Evolutionary conservation across 2,113 vertebrate genomes (phyloP), one percentile per base, ranked within the genome.

Genomic region (Maccullochella peelii): DNA sequence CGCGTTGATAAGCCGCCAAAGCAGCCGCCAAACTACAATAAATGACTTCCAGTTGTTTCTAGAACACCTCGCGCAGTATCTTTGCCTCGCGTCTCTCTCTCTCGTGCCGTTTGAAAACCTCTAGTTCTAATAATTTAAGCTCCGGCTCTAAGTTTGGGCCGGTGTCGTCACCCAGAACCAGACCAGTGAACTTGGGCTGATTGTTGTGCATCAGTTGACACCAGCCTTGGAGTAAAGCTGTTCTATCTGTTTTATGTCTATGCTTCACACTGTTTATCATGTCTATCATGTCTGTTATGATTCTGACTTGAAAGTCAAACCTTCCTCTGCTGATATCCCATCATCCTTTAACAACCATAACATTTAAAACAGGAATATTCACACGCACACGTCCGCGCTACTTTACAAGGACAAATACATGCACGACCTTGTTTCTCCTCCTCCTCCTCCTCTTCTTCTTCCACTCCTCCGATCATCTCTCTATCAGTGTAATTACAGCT

Each of bases 401-500:
- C 61, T 1, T 47, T 14, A 89, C 90, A 89, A 92, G 93, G 91
- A 92, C 91, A 59, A 85, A 88, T 14, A 80, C 86, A 75, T 23
- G 38, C 79, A 15, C 73, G 68, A 92, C 93, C 92, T 94, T 92
- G 90, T 89, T 88, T n/a, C 76, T 85, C 78, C 80, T 71, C 47
- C 79, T 83, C 84, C 74, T 73, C 54, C 73, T 83, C 62, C 11
- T 55, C 52, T 36, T 77, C 68, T 69, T 81, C 54, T 73, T 68
- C 77, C 27, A 50, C 76, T 87, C 86, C 82, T 83, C 79, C 77
- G 62, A 90, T 90, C 91, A 86, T 92, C 90, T 90, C 84, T 91
- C 89, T 79, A 90, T 92, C 90, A 73, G 84, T 79, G 90, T 93
- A 92, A 94, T 94, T 93, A 92, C 91, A 86, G 66, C 85, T 90